Conservation (phyloP, 2,113 vertebrate species). For the Mustela lutreola region DNA sequence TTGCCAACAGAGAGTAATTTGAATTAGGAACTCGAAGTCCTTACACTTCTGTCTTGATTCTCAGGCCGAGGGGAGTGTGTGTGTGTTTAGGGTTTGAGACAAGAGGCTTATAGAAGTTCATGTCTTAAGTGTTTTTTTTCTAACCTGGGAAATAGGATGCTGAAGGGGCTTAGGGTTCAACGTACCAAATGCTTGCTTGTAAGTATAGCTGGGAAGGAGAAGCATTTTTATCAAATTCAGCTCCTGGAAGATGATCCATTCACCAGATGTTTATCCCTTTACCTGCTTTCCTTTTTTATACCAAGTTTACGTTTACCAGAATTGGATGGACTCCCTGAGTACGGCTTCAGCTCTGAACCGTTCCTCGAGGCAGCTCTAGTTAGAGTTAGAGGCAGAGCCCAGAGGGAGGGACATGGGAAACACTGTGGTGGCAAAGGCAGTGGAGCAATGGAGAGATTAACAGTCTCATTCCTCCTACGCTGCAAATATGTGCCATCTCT, state of each 20-base stretch:
- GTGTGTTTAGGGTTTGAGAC: neutral
- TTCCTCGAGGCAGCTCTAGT: neutral
- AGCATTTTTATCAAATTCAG: neutral
- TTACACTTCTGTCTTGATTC: neutral
- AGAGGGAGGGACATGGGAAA: neutral
- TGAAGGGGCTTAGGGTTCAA: neutral
- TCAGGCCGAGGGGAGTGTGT: neutral
- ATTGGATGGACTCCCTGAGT: no score
- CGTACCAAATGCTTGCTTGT: neutral
- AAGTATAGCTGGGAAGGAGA: neutral
- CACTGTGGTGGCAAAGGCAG: no score
- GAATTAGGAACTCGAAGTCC: neutral
- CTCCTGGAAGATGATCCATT: neutral
- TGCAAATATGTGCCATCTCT: accelerated
- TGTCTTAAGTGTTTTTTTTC: neutral
- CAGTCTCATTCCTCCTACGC: neutral
- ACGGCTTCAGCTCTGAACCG: neutral
- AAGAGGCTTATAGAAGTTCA: neutral
- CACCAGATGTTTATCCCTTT: neutral
- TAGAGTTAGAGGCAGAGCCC: neutral
- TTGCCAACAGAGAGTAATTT: neutral
- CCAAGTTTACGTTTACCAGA: neutral
- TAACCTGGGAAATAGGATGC: neutral
- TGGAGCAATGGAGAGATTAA: no score
- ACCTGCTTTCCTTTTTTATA: neutral